Evolutionary conservation across 2,888 invertebrate genomes (phyloP), one percentile per base, ranked within the genome.

Genomic region (Dynastes maya): DNA sequence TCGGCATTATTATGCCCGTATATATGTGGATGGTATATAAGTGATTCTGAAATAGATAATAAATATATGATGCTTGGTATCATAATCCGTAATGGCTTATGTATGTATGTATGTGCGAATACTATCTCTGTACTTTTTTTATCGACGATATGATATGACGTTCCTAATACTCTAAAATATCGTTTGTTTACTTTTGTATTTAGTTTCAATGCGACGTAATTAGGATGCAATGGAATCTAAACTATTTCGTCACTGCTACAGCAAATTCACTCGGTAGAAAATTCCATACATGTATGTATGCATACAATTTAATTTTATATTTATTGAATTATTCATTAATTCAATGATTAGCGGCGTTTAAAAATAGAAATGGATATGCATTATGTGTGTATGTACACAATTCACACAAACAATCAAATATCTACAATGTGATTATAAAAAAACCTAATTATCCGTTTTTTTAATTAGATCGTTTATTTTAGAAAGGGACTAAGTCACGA

Each of bases 1-100:
- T 72, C 45, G 72, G 58, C 61, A 72, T 72, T 22, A 22, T 22
- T 61, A 40, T 22, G 22, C 22, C 37, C 58, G 40, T 72, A 72
- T 61, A 29, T 61, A 9, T 11, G 27, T 61, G 11, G 9, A 11
- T 27, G 6, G 16, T 61, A 27, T 55, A n/a, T 16, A 55, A 16
- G 55, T 55, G 13, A 16, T n/a, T 55, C 55, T 55, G 45, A 11
- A 45, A 45, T 53, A 53, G 32, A 68, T 49, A 40, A 68, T 68
- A 49, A 40, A 68, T 68, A 49, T 68, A 45, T 27, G 27, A 49
- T 29, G 11, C 49, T 27, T 13, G 45, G 11, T 51, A 68, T 49
- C 67, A 22, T 49, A 49, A 40, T 65, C n/a, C 45, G 29, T 49
- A 29, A 68, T 68, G 45, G 11, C 27, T 45, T 67, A 8, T 22